Conservation (phyloP, 2,113 vertebrate genomes). For the Coryphaenoides rupestris region DNA sequence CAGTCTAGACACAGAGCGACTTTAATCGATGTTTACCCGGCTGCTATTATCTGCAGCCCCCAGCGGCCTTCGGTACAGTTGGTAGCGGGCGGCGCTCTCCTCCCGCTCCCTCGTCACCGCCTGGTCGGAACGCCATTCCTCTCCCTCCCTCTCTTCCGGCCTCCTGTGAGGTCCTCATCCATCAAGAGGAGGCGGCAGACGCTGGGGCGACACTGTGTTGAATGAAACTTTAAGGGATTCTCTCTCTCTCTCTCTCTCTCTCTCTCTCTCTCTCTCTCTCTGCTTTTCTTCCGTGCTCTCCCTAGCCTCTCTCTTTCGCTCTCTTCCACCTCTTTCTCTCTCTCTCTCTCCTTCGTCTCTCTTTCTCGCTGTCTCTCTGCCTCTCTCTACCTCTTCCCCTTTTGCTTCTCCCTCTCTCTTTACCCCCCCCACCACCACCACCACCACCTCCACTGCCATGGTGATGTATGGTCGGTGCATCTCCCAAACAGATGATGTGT, state of each 20-base stretch:
- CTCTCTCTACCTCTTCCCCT: no score
- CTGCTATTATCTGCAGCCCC: no score
- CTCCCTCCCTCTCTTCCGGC: slow-evolving; percentile 3
- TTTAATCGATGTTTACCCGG: no score
- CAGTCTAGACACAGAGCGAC: no score
- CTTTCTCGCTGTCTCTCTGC: no score
- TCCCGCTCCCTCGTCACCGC: slow-evolving; percentile 26
- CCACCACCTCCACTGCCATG: slow-evolving; percentile 1
- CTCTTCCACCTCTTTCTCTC: background rate
- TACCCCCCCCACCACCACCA: background rate
- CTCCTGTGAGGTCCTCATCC: slow-evolving; percentile 44
- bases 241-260: slow-evolving; percentile 15
- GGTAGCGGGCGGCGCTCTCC: background rate
- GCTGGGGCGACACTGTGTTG: slow-evolving; percentile 51
- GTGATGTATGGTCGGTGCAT: slow-evolving; percentile 52
- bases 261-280: background rate
- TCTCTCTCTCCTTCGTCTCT: no score
- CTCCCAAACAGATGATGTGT: slow-evolving; percentile 57
- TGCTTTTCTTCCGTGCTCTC: background rate
- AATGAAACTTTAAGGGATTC: slow-evolving; percentile 61
- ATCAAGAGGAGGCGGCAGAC: slow-evolving; percentile 43
- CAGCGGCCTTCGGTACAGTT: no score
- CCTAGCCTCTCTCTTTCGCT: background rate
- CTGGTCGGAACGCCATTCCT: slow-evolving; percentile 17
- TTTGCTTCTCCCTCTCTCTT: no score